Percentiles rank a stretch among this genome's conserved stretches.
These are phyloP conservation scores for Pristionchus pacificus DNA, from an alignment of 1,140 invertebrate species.

Conservation along the genomic window DNA sequence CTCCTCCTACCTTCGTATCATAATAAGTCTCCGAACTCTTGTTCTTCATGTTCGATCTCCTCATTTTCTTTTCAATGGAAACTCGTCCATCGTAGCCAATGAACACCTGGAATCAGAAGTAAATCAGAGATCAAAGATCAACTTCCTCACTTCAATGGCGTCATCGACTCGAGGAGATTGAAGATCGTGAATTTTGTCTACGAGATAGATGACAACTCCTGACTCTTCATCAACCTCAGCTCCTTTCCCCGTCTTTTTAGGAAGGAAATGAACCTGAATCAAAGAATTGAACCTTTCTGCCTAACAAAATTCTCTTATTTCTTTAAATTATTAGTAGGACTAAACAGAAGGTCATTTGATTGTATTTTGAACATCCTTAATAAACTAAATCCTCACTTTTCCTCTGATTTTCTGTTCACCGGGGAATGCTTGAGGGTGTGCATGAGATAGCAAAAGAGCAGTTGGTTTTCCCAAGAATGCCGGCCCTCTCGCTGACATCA, in stretches of 20 bases:
- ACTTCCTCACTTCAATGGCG: conserved; percentile 18
- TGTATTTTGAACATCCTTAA: not conserved
- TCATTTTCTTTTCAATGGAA: conserved; percentile 46
- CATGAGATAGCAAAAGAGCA: conserved; percentile 21
- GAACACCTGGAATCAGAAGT: conserved; percentile 43
- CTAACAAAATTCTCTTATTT: too few relatives aligned
- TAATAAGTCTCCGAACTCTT: too few relatives aligned
- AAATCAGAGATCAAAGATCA: not conserved
- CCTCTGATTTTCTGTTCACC: conserved; percentile 18
- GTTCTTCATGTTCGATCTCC: conserved; percentile 23
- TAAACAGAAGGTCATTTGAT: too few relatives aligned
- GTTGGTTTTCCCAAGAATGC: conserved; percentile 27
- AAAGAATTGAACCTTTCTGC: not conserved
- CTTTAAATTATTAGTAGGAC: too few relatives aligned
- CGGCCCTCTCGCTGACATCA: conserved; percentile 18
- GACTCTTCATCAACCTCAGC: conserved; percentile 24
- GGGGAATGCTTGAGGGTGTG: conserved; percentile 20
- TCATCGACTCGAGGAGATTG: conserved; percentile 24
- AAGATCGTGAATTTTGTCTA: conserved; percentile 28
- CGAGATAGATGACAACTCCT: conserved; percentile 25
- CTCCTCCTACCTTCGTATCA: too few relatives aligned
- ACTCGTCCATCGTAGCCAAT: conserved; percentile 50
- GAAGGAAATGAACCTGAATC: conserved; percentile 23
- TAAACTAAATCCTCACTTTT: not conserved
- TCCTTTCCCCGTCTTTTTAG: conserved; percentile 15